These are phyloP conservation scores for Dione juno DNA, from an alignment of 2,888 invertebrate species.

Conservation along the genomic window DNA sequence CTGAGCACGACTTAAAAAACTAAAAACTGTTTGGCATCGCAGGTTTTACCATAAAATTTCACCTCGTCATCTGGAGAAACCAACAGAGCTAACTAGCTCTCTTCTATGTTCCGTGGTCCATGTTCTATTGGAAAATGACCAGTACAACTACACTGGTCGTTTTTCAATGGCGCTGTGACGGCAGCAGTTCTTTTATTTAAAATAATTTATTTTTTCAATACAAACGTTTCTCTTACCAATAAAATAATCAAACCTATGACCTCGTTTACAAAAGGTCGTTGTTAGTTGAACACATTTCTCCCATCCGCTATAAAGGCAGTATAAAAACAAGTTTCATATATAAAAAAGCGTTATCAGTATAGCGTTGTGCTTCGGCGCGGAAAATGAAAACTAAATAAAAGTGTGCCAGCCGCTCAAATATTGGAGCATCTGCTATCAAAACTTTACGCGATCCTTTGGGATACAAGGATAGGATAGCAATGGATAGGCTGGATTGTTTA, in stretches of 20 bases:
- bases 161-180: background rate
- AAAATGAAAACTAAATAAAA: slow-evolving; percentile 62
- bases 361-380: slow-evolving; percentile 47
- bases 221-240: background rate
- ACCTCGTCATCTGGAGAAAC: too few relatives aligned
- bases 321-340: slow-evolving; percentile 37
- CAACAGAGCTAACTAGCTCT: too few relatives aligned
- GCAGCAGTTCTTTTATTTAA: background rate
- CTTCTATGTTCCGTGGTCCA: too few relatives aligned
- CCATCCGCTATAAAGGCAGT: slow-evolving; percentile 26
- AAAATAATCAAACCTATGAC: slow-evolving; percentile 12
- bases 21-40: too few relatives aligned
- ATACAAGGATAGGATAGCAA: slow-evolving; percentile 27
- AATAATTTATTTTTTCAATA: background rate
- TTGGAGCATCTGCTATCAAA: slow-evolving; percentile 57
- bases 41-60: too few relatives aligned
- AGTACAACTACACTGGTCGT: too few relatives aligned
- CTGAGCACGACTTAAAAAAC: too few relatives aligned
- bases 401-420: slow-evolving; percentile 52
- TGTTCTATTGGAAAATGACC: too few relatives aligned
- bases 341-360: slow-evolving; percentile 45
- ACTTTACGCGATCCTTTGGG: slow-evolving; percentile 51
- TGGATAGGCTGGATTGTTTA: slow-evolving; percentile 27
- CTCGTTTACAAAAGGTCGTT: background rate
- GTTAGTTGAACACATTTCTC: slow-evolving; percentile 10